phyloP scores from a whole-genome alignment of 2,113 vertebrate species.

The Cathartes aura region DNA sequence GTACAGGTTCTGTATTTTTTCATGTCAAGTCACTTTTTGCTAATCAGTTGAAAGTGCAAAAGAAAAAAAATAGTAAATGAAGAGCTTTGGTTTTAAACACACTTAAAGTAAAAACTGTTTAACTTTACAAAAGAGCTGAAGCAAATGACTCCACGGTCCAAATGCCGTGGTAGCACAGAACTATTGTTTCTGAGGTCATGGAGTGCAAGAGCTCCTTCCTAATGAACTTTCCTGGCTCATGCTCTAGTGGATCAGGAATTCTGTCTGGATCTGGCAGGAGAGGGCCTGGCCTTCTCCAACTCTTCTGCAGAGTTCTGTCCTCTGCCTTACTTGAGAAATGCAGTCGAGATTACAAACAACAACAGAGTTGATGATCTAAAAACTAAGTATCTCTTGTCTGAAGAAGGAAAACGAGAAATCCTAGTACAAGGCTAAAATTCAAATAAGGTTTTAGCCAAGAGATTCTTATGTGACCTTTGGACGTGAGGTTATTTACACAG shows the following conservation, averaged over 20 bases:
- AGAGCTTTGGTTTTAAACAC: background rate
- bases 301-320: background rate
- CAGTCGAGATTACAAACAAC: background rate
- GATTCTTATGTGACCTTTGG: constrained; percentile 8
- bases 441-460: background rate
- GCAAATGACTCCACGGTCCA: background rate
- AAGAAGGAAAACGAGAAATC: background rate
- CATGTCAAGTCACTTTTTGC: background rate
- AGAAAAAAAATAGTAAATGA: background rate
- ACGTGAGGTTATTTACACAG: background rate
- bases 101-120: background rate
- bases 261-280: background rate
- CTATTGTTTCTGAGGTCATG: background rate
- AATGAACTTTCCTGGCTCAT: background rate
- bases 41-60: background rate
- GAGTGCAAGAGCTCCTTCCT: background rate
- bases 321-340: background rate
- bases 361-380: background rate
- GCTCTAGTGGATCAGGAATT: background rate
- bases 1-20: background rate
- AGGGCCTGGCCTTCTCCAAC: background rate
- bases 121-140: background rate
- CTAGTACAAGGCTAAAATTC: background rate
- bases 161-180: background rate
- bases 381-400: background rate